A percentile compares a stretch with the other conserved stretches of the same genome.
These are phyloP conservation scores for Oenanthe oenanthe DNA, from an alignment of 2,113 vertebrate species.

Conservation along the genomic window DNA sequence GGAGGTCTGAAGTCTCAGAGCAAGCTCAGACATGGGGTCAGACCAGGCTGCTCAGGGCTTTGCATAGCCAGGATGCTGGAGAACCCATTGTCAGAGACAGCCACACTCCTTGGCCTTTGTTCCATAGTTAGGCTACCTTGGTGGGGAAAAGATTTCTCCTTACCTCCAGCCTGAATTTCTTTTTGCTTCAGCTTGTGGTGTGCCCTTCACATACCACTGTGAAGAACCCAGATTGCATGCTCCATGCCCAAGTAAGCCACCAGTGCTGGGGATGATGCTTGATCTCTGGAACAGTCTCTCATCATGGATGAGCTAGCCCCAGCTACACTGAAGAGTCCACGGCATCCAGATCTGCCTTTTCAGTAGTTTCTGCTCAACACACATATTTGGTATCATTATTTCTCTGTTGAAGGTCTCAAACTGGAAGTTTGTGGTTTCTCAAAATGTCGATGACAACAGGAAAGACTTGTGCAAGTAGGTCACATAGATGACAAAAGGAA, in stretches of 20 bases:
- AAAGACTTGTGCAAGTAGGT: background rate
- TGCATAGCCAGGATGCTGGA: background rate
- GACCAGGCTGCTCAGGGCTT: background rate
- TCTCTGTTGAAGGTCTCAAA: background rate
- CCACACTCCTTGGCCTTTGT: background rate
- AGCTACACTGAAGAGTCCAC: background rate
- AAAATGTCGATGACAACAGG: background rate
- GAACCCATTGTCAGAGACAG: accelerated
- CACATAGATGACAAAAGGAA: background rate
- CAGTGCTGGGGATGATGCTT: background rate
- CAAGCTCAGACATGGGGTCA: background rate
- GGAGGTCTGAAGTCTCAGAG: background rate
- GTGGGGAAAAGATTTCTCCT: background rate
- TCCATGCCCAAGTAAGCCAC: background rate
- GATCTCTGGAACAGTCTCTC: background rate
- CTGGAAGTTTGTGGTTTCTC: background rate
- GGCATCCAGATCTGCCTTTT: accelerated
- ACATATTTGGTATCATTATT: background rate
- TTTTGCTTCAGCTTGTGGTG: background rate
- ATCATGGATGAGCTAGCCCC: background rate
- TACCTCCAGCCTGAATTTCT: background rate
- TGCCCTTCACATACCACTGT: accelerated
- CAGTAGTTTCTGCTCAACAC: background rate
- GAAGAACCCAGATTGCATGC: background rate
- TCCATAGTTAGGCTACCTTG: background rate